Base-by-base conservation (phyloP, 1,140 invertebrate species). In the Lepidurus couesii region DNA sequence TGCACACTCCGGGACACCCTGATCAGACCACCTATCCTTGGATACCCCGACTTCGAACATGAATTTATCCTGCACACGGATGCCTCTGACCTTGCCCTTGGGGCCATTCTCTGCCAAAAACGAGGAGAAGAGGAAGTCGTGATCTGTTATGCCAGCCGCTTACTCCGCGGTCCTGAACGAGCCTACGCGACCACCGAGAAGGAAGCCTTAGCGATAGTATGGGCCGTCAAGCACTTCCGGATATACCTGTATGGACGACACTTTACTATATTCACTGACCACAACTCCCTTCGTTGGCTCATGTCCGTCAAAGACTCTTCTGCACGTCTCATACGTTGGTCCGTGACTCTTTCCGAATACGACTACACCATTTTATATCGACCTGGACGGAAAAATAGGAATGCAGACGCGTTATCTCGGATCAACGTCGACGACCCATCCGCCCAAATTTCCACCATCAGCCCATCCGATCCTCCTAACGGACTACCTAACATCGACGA, bases 81-180 rank as follows among this genome's bases (percentile, higher is more conserved):
- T 78, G 4, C 76, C 83, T 24, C 43, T 73, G n/a, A 81, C 83
- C 75, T 83, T 81, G n/a, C 81, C 81, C 44, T 82, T 80, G 47
- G 77, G 43, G 77, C 76, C 74, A 78, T 81, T 73, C 53, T 86
- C 81, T 75, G 78, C 44, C 77, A 84, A 83, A 81, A 78, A 80
- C 84, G 81, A 79, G 82, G 82, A 26, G 74, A 78, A 1, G 47
- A 42, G 80, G 84, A 79, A 79, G 81, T 80, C 13, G 84, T 85
- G 0, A 83, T 88, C 5, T 85, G 85, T 21, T 88, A 87, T 80
- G 84, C 85, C 2, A 84, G 84, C 26, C 76, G 85, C 11, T 76
- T 81, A 7, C 75, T 88, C 5, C 77, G 42, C 42, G 45, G 79
- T 8, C 9, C 78, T 6, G 86, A 88, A 82, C 76, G 73, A 73